A percentile compares a stretch with the other conserved stretches of the same genome.
phyloP scores from a whole-genome alignment of 1,140 invertebrate species.

The Hylaeus anthracinus region DNA sequence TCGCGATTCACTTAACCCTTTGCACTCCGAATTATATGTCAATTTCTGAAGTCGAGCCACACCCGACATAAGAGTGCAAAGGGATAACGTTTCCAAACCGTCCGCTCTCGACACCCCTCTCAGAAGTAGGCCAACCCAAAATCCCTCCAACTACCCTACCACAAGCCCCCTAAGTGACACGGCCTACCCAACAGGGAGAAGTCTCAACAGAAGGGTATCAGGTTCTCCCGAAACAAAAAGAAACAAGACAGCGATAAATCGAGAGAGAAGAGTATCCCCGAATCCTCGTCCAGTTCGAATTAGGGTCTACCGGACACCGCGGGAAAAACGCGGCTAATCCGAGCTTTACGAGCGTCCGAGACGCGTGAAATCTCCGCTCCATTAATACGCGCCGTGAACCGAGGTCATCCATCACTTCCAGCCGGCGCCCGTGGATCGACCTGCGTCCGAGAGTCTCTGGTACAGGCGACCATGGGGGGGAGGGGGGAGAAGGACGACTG shows the following conservation, averaged over 20 bases:
- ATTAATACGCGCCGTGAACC: slow-evolving; percentile 72
- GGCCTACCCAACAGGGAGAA: too few relatives aligned
- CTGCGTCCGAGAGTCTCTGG: background rate
- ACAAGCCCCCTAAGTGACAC: too few relatives aligned
- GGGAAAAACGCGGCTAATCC: slow-evolving; percentile 62
- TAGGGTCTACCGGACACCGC: background rate
- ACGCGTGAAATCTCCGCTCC: slow-evolving; percentile 75
- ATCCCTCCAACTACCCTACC: too few relatives aligned
- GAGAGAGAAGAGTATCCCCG: background rate
- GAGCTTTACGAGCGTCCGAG: slow-evolving; percentile 69
- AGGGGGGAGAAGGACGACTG: background rate
- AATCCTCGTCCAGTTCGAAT: background rate
- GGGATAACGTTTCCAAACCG: too few relatives aligned
- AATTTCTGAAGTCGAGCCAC: too few relatives aligned
- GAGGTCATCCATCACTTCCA: slow-evolving; percentile 74
- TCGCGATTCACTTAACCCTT: too few relatives aligned
- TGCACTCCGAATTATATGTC: too few relatives aligned
- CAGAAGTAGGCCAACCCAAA: too few relatives aligned
- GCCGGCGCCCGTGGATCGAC: slow-evolving; percentile 31
- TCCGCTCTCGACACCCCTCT: too few relatives aligned
- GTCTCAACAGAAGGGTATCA: too few relatives aligned
- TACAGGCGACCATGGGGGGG: background rate
- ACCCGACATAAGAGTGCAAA: too few relatives aligned
- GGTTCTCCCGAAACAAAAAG: too few relatives aligned
- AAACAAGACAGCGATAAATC: background rate